A percentile compares a stretch with the other conserved stretches of the same genome.
These are phyloP conservation scores for Ramphastos sulfuratus DNA, from an alignment of 2,113 vertebrate genomes.

Conservation along the genomic window DNA sequence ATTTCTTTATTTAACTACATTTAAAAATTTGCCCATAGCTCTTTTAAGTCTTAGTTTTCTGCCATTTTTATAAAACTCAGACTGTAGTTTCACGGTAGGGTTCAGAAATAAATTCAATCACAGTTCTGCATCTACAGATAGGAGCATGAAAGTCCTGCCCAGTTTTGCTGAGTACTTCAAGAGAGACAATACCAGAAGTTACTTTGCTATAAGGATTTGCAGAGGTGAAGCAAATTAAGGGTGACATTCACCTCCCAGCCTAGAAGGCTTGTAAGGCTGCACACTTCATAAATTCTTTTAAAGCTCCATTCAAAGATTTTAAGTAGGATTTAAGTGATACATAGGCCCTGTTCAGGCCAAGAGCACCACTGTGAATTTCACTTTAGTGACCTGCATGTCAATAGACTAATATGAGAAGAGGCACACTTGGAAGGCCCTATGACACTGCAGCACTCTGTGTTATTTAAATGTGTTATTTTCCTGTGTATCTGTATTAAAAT, in stretches of 20 bases:
- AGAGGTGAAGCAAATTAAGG: not conserved
- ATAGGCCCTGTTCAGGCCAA: not conserved
- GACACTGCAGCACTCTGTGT: not conserved
- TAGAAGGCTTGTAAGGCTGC: not conserved
- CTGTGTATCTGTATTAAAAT: not conserved
- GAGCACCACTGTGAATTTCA: not conserved
- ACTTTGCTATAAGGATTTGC: not conserved
- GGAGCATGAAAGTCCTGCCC: not conserved
- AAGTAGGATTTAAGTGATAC: not conserved
- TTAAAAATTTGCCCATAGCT: not conserved
- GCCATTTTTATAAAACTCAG: not conserved
- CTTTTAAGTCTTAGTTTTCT: not conserved
- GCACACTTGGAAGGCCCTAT: not conserved
- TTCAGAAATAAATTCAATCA: not conserved
- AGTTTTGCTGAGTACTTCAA: not conserved
- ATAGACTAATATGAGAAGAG: not conserved
- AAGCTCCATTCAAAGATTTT: not conserved
- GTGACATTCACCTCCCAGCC: not conserved
- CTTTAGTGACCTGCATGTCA: not conserved
- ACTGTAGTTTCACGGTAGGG: not conserved
- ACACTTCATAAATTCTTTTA: conserved; percentile 1
- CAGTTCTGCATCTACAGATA: not conserved
- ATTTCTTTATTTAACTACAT: not conserved
- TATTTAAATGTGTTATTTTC: not conserved
- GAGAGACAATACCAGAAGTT: not conserved